Conservation (phyloP, 2,888 invertebrate species). For the Labia minor region DNA sequence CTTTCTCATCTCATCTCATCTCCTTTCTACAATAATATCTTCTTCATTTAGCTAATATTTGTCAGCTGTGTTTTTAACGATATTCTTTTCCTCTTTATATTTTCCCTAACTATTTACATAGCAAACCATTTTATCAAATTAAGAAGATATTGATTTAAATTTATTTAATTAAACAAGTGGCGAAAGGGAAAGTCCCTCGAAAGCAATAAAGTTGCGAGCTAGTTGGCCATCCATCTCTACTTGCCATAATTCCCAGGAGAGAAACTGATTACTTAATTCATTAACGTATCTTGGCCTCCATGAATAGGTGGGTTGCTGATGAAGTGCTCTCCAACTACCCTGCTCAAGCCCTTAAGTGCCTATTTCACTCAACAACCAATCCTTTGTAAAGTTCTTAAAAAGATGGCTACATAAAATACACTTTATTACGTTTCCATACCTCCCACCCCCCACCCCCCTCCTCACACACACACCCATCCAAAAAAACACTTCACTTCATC, state of each 20-base stretch:
- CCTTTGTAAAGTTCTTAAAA: no score
- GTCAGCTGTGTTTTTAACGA: no score
- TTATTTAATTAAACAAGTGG: background rate
- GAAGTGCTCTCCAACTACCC: background rate
- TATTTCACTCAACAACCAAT: background rate
- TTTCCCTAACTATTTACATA: background rate
- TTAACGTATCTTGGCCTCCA: constrained; percentile 9
- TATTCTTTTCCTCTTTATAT: no score
- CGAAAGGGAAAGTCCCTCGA: background rate
- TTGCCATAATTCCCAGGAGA: constrained; percentile 1
- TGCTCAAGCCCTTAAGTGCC: background rate
- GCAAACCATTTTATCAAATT: constrained; percentile 2
- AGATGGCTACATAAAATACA: no score
- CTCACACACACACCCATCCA: no score
- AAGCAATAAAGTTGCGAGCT: constrained; percentile 2
- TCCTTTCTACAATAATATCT: no score
- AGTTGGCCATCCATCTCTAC: background rate
- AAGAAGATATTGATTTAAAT: constrained; percentile 13
- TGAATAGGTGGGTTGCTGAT: background rate
- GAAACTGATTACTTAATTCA: background rate
- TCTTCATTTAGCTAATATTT: no score
- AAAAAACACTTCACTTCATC: no score
- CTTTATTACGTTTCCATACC: no score
- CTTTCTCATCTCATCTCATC: no score
- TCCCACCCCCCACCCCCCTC: no score